phyloP scores from a whole-genome alignment of 2,888 invertebrate genomes.

The Macaria liturata region DNA sequence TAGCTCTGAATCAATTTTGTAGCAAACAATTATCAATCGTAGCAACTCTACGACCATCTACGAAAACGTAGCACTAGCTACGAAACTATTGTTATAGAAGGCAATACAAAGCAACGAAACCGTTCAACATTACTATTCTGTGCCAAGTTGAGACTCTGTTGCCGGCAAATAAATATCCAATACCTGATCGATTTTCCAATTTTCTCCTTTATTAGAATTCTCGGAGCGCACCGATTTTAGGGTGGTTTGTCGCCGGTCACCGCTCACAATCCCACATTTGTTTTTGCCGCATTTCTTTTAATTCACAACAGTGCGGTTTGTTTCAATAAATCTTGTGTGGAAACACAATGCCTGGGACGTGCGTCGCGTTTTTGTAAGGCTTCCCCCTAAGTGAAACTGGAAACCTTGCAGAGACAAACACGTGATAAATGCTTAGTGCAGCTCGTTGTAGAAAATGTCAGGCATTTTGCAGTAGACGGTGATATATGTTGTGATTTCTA shows the following conservation, averaged over 20 bases:
- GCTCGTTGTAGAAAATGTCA: slow-evolving; percentile 33
- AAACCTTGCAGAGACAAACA: slow-evolving; percentile 32
- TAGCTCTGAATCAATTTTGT: no score
- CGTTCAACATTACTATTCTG: no score
- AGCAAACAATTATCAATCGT: no score
- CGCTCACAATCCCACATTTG: slow-evolving; percentile 45
- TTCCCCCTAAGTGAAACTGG: slow-evolving; percentile 33
- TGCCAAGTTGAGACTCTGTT: no score
- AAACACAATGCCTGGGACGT: slow-evolving; percentile 48
- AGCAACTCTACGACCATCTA: no score
- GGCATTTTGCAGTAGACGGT: background rate
- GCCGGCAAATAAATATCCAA: slow-evolving; percentile 32
- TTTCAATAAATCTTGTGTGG: slow-evolving; percentile 58
- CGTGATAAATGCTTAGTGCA: slow-evolving; percentile 40
- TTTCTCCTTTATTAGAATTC: slow-evolving; percentile 57
- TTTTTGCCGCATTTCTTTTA: slow-evolving; percentile 55
- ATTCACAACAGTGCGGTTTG: slow-evolving; percentile 50
- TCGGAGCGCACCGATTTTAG: slow-evolving; percentile 46
- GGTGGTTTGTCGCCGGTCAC: slow-evolving; percentile 53
- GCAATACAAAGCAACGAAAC: no score
- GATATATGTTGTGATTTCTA: background rate
- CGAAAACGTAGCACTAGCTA: no score
- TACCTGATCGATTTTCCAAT: slow-evolving; percentile 55
- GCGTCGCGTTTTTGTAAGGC: slow-evolving; percentile 51
- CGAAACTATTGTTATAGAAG: no score